Conservation (phyloP, 2,888 invertebrate species). For the Stenichneumon culpator region DNA sequence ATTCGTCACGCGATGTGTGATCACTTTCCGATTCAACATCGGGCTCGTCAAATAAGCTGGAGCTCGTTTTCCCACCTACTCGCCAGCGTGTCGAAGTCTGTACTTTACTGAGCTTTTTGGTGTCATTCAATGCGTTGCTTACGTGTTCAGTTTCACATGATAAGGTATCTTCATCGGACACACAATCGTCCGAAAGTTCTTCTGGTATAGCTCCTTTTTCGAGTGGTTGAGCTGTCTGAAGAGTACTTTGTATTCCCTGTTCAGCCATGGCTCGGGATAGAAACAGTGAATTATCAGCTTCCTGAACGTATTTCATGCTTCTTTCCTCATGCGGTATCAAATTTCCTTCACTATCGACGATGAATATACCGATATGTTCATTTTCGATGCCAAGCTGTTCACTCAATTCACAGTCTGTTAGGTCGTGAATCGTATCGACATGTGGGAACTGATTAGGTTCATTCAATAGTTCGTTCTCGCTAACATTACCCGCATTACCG, state of each 20-base stretch:
- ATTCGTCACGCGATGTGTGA: not conserved
- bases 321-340: no score
- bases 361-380: no score
- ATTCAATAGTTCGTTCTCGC: no score
- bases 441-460: no score
- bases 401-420: no score
- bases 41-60: not conserved
- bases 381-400: no score
- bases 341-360: no score
- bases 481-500: no score
- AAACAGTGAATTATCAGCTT: not conserved
- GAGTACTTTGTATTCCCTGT: not conserved
- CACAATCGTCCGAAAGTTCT: constrained; percentile 2
- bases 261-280: not conserved
- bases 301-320: no score
- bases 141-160: not conserved
- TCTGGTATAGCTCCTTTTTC: not conserved
- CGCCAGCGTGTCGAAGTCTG: not conserved
- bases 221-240: not conserved
- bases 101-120: not conserved
- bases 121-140: not conserved
- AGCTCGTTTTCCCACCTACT: constrained; percentile 8
- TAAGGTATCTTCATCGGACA: not conserved
- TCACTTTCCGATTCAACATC: not conserved
- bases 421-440: no score